A percentile compares a stretch with the other conserved stretches of the same genome.
phyloP scores from a whole-genome alignment of 1,140 invertebrate genomes.

The Heterodera schachtii region DNA sequence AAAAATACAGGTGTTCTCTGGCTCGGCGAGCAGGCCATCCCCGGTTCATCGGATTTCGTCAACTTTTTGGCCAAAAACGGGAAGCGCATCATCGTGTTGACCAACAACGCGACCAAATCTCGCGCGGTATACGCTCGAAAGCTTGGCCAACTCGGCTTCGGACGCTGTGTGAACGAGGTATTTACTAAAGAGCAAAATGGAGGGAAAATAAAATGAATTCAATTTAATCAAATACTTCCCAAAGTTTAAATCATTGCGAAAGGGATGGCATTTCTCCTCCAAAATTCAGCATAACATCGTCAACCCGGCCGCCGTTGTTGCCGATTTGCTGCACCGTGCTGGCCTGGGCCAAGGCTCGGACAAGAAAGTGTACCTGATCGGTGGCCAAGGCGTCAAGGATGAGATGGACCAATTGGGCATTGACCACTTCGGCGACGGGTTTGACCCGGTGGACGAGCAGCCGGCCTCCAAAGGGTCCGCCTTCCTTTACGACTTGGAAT shows the following conservation, averaged over 20 bases:
- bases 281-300: conserved; percentile 48
- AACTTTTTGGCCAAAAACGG: conserved; percentile 47
- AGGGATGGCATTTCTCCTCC: too few species aligned
- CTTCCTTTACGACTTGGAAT: conserved; percentile 63
- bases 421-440: conserved; percentile 63
- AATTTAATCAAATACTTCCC: too few species aligned
- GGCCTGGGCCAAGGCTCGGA: conserved; percentile 41
- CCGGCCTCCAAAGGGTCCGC: conserved; percentile 47
- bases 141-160: conserved; percentile 57
- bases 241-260: too few species aligned
- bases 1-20: conserved; percentile 54
- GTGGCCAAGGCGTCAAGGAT: conserved; percentile 64
- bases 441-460: conserved; percentile 52
- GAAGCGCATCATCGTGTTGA: conserved; percentile 60
- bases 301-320: conserved; percentile 62
- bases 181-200: background rate
- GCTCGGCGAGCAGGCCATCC: conserved; percentile 57
- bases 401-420: conserved; percentile 66
- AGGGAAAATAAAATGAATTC: too few species aligned
- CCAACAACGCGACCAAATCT: conserved; percentile 63
- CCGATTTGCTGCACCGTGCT: conserved; percentile 51
- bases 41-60: conserved; percentile 56
- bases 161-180: conserved; percentile 30
- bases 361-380: conserved; percentile 65
- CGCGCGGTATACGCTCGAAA: conserved; percentile 63